Evolutionary conservation across 2,888 invertebrate genomes (phyloP).

Genomic region (Chloroclysta siterata): DNA sequence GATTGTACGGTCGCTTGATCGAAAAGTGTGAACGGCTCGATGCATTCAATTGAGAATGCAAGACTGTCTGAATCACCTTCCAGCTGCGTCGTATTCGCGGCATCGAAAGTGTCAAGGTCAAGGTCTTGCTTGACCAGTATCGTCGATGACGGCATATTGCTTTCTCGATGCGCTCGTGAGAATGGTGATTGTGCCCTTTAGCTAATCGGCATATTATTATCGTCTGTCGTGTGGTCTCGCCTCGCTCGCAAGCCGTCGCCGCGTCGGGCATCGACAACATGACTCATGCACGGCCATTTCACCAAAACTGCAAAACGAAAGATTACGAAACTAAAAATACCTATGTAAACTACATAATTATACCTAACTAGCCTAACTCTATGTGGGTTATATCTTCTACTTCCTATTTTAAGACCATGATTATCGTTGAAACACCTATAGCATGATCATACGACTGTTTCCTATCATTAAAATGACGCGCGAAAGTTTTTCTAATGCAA

Average conservation of each 20-base stretch:
- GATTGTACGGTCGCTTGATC: conserved; percentile 1
- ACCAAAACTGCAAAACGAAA: neutral
- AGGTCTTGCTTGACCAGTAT: conserved; percentile 13
- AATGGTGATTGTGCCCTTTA: conserved; percentile 1
- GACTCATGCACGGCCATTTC: neutral
- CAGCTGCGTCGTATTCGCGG: conserved; percentile 3
- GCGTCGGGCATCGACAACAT: neutral
- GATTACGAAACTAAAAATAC: too few relatives aligned
- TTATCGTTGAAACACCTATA: conserved; percentile 1
- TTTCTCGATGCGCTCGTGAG: conserved; percentile 2
- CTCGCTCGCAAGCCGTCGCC: neutral
- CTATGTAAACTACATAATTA: too few relatives aligned
- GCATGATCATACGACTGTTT: conserved; percentile 8
- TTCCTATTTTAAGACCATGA: neutral
- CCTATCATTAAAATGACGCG: conserved; percentile 24
- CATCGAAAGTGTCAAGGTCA: conserved; percentile 23
- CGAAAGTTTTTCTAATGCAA: conserved; percentile 23
- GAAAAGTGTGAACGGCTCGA: conserved; percentile 8
- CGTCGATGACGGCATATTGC: conserved; percentile 10
- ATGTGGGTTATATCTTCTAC: too few relatives aligned
- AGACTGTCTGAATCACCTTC: conserved; percentile 12
- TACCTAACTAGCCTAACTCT: too few relatives aligned
- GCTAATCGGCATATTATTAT: conserved; percentile 2
- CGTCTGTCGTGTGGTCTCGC: neutral
- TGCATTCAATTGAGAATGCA: conserved; percentile 4